phyloP scores from a whole-genome alignment of 2,888 invertebrate genomes.

The Heliconius hortense region DNA sequence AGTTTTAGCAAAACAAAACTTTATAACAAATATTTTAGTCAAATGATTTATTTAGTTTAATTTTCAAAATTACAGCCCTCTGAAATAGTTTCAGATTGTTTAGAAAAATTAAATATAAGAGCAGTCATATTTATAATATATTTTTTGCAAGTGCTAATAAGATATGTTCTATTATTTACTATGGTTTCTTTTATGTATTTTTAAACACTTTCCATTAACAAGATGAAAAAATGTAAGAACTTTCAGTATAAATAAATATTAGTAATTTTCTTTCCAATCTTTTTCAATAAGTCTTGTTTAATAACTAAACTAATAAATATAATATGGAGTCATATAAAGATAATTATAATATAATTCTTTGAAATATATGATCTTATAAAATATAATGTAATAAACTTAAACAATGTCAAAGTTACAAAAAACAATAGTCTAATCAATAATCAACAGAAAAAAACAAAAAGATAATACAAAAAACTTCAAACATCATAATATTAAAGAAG shows the following conservation, averaged over 20 bases:
- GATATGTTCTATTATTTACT: neutral
- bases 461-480: neutral
- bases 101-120: no score
- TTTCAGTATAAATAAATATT: neutral
- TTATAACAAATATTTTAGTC: neutral
- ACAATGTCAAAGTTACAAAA: constrained; percentile 4
- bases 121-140: no score
- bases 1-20: neutral
- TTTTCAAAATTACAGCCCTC: neutral
- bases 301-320: neutral
- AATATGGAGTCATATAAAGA: neutral
- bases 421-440: neutral
- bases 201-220: neutral
- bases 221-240: neutral
- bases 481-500: neutral
- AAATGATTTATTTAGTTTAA: neutral
- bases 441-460: neutral
- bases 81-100: neutral
- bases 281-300: neutral
- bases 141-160: neutral
- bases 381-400: constrained; percentile 9
- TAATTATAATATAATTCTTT: constrained; percentile 1
- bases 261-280: neutral
- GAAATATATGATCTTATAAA: neutral
- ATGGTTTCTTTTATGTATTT: no score